Percentiles rank a stretch among this genome's conserved stretches.
Evolutionary conservation across 2,888 invertebrate species (phyloP).

Genomic region (Diadegma fenestrale): DNA sequence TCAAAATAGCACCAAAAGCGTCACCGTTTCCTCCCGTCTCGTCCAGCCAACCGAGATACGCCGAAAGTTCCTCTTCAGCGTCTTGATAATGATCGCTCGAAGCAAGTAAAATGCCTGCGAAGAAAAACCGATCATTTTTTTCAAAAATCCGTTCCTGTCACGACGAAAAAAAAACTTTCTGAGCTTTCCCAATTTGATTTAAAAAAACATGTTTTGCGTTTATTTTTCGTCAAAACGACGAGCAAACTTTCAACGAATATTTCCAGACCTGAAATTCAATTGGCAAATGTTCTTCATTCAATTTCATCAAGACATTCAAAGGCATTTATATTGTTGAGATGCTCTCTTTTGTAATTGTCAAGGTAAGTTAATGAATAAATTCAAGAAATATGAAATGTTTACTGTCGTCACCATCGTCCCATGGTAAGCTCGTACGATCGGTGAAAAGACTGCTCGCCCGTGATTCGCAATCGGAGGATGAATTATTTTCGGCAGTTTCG

Average conservation of each 20-base stretch:
- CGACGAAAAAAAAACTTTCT: too few relatives aligned
- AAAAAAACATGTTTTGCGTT: background rate
- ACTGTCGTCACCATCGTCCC: conserved; percentile 80
- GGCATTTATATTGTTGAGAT: background rate
- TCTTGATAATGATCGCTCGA: conserved; percentile 70
- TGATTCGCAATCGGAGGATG: conserved; percentile 81
- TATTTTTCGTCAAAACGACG: background rate
- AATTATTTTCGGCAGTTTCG: conserved; percentile 75
- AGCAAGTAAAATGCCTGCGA: conserved; percentile 69
- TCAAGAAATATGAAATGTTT: conserved; percentile 31
- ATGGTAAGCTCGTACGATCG: conserved; percentile 79
- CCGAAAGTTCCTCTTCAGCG: conserved; percentile 77
- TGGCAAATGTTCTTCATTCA: background rate
- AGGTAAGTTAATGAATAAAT: background rate
- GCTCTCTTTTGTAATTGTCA: background rate
- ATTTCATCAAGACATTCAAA: background rate
- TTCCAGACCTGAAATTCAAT: background rate
- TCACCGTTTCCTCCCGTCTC: conserved; percentile 71
- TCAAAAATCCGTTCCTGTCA: too few relatives aligned
- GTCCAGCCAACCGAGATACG: conserved; percentile 77
- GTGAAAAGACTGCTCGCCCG: conserved; percentile 79
- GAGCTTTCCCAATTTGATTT: too few relatives aligned
- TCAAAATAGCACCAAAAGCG: conserved; percentile 45
- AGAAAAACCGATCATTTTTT: background rate
- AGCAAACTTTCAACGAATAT: background rate